Evolutionary conservation across 2,113 vertebrate genomes (phyloP).

Genomic region (Thamnaconus septentrionalis): DNA sequence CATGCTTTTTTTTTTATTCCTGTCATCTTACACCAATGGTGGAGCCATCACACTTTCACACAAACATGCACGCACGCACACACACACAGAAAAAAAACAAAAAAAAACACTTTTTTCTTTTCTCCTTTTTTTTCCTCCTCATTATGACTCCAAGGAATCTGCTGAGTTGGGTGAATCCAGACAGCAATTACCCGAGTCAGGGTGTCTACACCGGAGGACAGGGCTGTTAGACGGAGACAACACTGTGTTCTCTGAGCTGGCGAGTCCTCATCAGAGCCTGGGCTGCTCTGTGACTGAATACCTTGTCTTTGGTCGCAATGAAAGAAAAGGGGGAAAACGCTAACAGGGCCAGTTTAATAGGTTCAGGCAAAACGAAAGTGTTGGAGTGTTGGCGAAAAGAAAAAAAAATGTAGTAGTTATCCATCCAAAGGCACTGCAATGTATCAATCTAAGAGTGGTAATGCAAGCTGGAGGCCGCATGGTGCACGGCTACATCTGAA

Average conservation of each 20-base stretch:
- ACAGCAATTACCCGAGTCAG: slow-evolving; percentile 62
- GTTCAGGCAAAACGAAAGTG: slow-evolving; percentile 48
- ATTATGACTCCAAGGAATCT: slow-evolving; percentile 49
- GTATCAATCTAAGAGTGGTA: neutral
- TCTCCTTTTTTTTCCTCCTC: slow-evolving; percentile 21
- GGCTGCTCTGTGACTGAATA: slow-evolving; percentile 29
- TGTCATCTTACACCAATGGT: neutral
- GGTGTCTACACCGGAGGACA: slow-evolving; percentile 29
- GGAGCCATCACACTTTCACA: slow-evolving; percentile 1
- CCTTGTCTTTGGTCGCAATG: slow-evolving; percentile 39
- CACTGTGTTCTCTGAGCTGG: slow-evolving; percentile 40
- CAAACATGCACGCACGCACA: slow-evolving; percentile 2
- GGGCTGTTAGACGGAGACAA: slow-evolving; percentile 39
- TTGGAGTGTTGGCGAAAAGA: slow-evolving; percentile 42
- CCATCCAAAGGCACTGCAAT: slow-evolving; percentile 37
- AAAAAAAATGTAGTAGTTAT: slow-evolving; percentile 25
- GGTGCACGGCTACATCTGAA: no score
- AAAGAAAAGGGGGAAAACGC: slow-evolving; percentile 41
- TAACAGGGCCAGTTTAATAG: slow-evolving; percentile 59
- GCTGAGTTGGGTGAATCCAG: slow-evolving; percentile 48
- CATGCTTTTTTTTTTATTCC: slow-evolving; percentile 17
- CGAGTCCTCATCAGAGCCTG: slow-evolving; percentile 45
- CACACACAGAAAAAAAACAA: neutral
- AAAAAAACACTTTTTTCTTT: no score
- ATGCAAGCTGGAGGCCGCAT: no score